These are phyloP conservation scores for Palythoa caribaeorum DNA, from an alignment of 92 coral and sea anemone genomes.

Conservation along the genomic window DNA sequence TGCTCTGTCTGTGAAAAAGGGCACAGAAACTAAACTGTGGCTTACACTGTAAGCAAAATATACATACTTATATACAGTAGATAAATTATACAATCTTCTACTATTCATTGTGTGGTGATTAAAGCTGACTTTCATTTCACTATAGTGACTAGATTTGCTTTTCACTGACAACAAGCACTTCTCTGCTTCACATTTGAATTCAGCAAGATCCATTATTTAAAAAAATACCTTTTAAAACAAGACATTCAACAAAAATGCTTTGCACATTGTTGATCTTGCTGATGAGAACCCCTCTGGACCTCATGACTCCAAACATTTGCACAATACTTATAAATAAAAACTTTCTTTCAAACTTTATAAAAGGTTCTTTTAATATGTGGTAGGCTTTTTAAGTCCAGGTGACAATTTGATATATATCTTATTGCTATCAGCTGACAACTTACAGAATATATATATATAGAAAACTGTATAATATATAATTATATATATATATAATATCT, in stretches of 20 bases:
- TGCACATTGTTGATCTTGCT: neutral
- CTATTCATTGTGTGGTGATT: neutral
- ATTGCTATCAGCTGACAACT: neutral
- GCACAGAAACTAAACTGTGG: conserved; percentile 11
- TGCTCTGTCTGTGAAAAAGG: neutral
- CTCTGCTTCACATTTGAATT: neutral
- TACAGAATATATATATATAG: neutral
- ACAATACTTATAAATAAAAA: conserved; percentile 37
- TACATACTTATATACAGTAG: conserved; percentile 12
- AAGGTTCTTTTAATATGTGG: conserved; percentile 38
- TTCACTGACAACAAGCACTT: neutral
- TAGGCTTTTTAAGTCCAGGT: neutral
- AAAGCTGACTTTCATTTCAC: neutral
- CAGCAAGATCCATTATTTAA: neutral
- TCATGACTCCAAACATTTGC: neutral
- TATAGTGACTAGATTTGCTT: neutral
- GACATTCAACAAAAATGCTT: conserved; percentile 6
- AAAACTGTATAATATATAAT: conserved; percentile 28
- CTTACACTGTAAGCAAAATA: conserved; percentile 43
- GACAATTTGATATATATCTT: neutral
- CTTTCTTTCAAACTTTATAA: conserved; percentile 43
- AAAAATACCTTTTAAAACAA: neutral
- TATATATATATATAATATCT: neutral
- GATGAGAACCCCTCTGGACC: neutral
- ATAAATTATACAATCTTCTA: conserved; percentile 21